Evolutionary conservation across 2,888 invertebrate genomes (phyloP), one percentile per base, ranked within the genome.

Genomic region (Cyaniris semiargus): DNA sequence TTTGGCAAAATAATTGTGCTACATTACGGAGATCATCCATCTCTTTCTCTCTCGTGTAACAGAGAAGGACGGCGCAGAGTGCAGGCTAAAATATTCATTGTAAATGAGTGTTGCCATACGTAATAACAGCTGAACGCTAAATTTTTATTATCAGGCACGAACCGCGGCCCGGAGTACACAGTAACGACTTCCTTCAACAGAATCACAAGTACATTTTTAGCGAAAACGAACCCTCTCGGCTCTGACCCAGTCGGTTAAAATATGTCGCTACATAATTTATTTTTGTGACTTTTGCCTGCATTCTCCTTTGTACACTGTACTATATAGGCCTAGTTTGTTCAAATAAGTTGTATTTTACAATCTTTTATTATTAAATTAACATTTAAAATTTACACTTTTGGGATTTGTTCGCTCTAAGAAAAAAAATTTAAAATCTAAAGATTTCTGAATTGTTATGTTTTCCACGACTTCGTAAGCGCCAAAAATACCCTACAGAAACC

Each of bases 131-230:
- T 60, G 23, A 21, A 23, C 60, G 60, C 60, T 66, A 66, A 66
- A 66, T 66, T 66, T 66, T 66, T 66, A 66, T 66, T 66, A 66
- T 66, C 66, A 66, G 66, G 66, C 66, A 66, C 66, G 66, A 66
- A 66, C 66, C 66, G 27, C 27, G 66, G 15, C 66, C 5, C 66
- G 1, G 15, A 15, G 66, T 31, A 60, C 10, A 23, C 23, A 31
- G 66, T 66, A 66, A 66, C 27, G 66, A 66, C 66, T 66, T 66
- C 66, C 66, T 66, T 66, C 66, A 23, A 23, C 60, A 23, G 66
- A 27, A 66, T 27, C 27, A 66, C 66, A 66, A 66, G 66, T 66
- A 66, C 27, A 66, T 66, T 31, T 66, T 66, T 66, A 66, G 66
- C 27, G 66, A 66, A 66, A 66, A 31, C 66, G 15, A 66, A 66